Conservation (phyloP, 2,113 vertebrate species). For the Ploceus nigricollis region DNA sequence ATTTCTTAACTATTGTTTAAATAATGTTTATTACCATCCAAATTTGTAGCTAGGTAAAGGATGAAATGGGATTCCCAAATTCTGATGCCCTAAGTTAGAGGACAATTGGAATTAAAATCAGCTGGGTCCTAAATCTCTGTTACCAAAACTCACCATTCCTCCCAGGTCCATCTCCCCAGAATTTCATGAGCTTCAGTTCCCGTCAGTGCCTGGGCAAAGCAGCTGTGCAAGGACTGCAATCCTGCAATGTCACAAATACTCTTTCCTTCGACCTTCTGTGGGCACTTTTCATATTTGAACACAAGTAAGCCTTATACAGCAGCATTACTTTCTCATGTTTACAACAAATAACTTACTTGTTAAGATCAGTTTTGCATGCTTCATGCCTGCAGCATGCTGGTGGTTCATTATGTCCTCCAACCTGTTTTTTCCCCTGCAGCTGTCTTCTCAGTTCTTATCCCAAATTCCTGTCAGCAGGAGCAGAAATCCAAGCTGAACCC, state of each 20-base stretch:
- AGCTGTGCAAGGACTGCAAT: background rate
- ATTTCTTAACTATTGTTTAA: background rate
- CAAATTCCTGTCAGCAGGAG: background rate
- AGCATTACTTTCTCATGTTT: background rate
- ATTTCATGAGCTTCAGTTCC: background rate
- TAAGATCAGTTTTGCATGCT: background rate
- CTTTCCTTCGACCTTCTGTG: background rate
- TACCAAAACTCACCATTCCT: background rate
- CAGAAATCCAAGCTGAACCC: background rate
- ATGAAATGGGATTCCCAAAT: background rate
- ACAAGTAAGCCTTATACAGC: background rate
- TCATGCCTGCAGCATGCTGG: background rate
- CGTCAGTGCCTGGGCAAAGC: background rate
- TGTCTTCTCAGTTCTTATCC: background rate
- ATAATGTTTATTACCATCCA: background rate
- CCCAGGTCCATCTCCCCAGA: background rate
- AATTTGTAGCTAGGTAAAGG: background rate
- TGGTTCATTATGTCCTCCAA: background rate
- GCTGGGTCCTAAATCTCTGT: background rate
- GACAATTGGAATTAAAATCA: background rate
- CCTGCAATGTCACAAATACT: background rate
- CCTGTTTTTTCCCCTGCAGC: background rate
- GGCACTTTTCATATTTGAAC: background rate
- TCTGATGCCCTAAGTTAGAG: background rate
- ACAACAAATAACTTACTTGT: background rate